These are phyloP conservation scores for Disparrhopalites patrizii DNA, from an alignment of 2,888 invertebrate species.

Conservation along the genomic window DNA sequence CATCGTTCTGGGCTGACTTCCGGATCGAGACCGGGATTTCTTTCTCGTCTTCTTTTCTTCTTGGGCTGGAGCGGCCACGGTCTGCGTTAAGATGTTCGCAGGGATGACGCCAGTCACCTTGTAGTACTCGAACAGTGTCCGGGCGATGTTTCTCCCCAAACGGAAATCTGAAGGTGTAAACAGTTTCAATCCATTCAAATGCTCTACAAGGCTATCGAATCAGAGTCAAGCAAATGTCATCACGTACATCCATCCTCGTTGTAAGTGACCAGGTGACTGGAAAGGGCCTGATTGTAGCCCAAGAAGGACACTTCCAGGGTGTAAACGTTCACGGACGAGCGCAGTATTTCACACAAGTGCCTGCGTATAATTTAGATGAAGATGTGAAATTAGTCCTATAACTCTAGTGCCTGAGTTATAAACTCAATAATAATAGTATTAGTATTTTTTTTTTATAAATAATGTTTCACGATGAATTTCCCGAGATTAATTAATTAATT, in stretches of 20 bases:
- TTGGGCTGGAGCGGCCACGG: slow-evolving; percentile 54
- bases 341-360: slow-evolving; percentile 65
- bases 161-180: slow-evolving; percentile 77
- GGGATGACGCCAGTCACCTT: slow-evolving; percentile 67
- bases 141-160: slow-evolving; percentile 70
- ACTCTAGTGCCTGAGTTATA: too few species aligned
- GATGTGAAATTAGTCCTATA: too few species aligned
- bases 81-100: slow-evolving; percentile 52
- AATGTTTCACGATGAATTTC: too few species aligned
- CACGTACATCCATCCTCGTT: slow-evolving; percentile 96
- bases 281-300: slow-evolving; percentile 71
- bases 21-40: slow-evolving; percentile 51
- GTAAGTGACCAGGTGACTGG: slow-evolving; percentile 72
- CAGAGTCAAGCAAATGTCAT: slow-evolving; percentile 48
- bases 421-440: too few species aligned
- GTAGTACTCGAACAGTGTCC: slow-evolving; percentile 76
- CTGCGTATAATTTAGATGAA: slow-evolving; percentile 50
- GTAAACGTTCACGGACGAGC: slow-evolving; percentile 79
- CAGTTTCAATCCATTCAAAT: too few species aligned
- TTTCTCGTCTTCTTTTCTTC: slow-evolving; percentile 52
- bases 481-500: too few species aligned
- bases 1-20: slow-evolving; percentile 46
- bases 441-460: too few species aligned
- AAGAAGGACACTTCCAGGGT: slow-evolving; percentile 85
- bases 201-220: background rate